phyloP scores from a whole-genome alignment of 2,113 vertebrate genomes.

The Erinaceus europaeus region DNA sequence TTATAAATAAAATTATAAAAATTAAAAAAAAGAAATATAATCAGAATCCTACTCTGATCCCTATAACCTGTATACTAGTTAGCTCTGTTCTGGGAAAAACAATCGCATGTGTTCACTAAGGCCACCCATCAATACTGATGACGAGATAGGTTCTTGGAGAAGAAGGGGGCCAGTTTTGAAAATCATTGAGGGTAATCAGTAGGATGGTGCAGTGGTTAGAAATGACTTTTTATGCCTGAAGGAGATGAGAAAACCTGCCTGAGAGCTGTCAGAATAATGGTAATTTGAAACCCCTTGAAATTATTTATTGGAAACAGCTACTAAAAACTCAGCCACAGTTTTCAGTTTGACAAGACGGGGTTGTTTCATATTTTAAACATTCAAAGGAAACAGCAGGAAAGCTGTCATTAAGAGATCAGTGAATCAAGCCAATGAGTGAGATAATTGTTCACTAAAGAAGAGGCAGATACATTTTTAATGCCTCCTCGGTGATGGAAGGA shows the following conservation, averaged over 20 bases:
- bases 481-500: slow-evolving; percentile 29
- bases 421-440: slow-evolving; percentile 80
- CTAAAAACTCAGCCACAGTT: slow-evolving; percentile 66
- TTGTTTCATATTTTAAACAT: slow-evolving; percentile 82
- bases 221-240: slow-evolving; percentile 72
- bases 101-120: background rate
- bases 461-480: slow-evolving; percentile 75
- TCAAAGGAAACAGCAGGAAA: slow-evolving; percentile 77
- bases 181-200: slow-evolving; percentile 65
- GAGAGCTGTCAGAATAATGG: slow-evolving; percentile 69
- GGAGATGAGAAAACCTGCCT: slow-evolving; percentile 72
- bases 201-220: slow-evolving; percentile 47
- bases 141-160: slow-evolving; percentile 32
- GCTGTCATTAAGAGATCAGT: slow-evolving; percentile 83
- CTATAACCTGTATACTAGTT: slow-evolving; percentile 11
- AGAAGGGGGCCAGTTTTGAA: slow-evolving; percentile 57
- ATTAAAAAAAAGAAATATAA: no score
- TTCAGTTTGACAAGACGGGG: slow-evolving; percentile 72
- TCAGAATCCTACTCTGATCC: background rate
- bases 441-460: slow-evolving; percentile 75
- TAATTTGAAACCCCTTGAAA: slow-evolving; percentile 81
- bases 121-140: slow-evolving; percentile 49
- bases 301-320: slow-evolving; percentile 82
- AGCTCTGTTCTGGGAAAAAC: background rate
- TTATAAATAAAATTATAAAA: no score